Evolutionary conservation across 2,113 vertebrate species (phyloP).

Genomic region (Melierax canorus): DNA sequence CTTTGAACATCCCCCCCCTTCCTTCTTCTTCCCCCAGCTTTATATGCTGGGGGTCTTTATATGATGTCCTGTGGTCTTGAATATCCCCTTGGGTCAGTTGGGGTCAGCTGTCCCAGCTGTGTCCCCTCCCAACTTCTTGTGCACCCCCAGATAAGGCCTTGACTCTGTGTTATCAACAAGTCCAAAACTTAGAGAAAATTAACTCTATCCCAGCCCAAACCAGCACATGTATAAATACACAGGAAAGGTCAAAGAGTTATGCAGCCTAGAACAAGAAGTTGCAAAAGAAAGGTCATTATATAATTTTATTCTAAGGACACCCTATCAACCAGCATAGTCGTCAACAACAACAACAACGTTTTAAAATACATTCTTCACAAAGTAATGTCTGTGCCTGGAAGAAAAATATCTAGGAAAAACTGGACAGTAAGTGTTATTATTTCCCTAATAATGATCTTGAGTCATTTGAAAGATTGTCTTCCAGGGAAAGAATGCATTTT

Average conservation of each 20-base stretch:
- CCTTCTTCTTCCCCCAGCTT: no score
- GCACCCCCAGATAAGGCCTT: no score
- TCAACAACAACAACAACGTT: neutral
- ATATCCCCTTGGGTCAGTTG: no score
- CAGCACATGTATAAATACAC: neutral
- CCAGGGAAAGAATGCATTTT: neutral
- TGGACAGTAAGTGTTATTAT: neutral
- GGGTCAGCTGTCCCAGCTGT: no score
- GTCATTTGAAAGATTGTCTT: neutral
- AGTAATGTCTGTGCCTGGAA: neutral
- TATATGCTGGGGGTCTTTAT: no score
- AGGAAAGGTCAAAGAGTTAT: neutral
- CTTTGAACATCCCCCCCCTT: no score
- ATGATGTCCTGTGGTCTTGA: no score
- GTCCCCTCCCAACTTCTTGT: no score
- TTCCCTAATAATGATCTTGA: neutral
- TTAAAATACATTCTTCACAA: neutral
- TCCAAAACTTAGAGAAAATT: no score
- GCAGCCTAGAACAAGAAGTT: neutral
- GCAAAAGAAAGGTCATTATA: neutral
- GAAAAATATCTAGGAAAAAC: neutral
- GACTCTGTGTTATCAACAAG: no score
- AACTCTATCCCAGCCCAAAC: no score
- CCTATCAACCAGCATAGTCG: neutral
- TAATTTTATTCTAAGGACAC: neutral